Conservation (phyloP, 1,140 invertebrate species). For the Palaemon carinicauda region DNA sequence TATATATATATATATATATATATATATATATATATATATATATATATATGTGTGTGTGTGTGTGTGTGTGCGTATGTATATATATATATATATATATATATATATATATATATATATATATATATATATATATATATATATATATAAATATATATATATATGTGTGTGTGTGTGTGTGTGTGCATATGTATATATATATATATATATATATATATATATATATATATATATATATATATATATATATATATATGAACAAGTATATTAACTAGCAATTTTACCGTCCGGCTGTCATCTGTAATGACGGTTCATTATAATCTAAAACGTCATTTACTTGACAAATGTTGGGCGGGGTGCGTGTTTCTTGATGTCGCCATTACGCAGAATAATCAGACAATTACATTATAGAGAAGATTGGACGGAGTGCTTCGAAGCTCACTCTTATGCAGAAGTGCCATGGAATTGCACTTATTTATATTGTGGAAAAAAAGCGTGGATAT, state of each 20-base stretch:
- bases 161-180: neutral
- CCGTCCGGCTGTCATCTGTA: neutral
- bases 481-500: no score
- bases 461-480: no score
- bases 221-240: conserved; percentile 14
- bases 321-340: no score
- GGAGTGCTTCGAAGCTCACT: no score
- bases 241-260: no score
- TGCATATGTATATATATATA: conserved; percentile 10
- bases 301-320: no score
- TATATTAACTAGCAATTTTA: no score
- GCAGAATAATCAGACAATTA: no score
- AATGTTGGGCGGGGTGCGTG: no score
- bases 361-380: no score
- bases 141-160: conserved; percentile 16
- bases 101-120: conserved; percentile 19
- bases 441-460: no score
- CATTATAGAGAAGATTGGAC: no score
- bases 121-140: conserved; percentile 19
- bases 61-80: neutral
- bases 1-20: conserved; percentile 16
- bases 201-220: conserved; percentile 19
- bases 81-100: conserved; percentile 19
- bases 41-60: neutral
- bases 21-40: conserved; percentile 19